A percentile compares a stretch with the other conserved stretches of the same genome.
These are phyloP conservation scores for Chelidonichthys spinosus DNA, from an alignment of 2,797 vertebrate species.

Conservation along the genomic window DNA sequence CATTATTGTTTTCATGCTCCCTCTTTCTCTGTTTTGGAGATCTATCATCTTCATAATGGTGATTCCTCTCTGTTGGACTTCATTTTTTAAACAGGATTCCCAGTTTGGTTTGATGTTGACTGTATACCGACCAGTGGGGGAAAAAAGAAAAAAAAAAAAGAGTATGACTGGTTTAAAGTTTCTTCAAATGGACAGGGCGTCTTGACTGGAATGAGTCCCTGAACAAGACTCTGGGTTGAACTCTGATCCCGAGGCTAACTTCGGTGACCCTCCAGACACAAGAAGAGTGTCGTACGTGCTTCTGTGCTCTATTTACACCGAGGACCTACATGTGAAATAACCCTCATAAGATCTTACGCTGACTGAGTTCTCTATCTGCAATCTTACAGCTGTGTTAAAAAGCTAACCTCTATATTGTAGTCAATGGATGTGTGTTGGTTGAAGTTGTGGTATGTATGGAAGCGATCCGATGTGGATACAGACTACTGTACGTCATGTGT, in stretches of 20 bases:
- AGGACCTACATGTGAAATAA: slow-evolving; percentile 68
- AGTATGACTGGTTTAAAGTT: slow-evolving; percentile 21
- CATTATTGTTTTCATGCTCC: slow-evolving; percentile 3
- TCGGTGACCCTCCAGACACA: slow-evolving; percentile 39
- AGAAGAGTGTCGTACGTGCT: slow-evolving; percentile 51
- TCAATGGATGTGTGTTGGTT: slow-evolving; percentile 92
- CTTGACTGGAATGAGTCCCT: not conserved
- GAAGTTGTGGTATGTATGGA: slow-evolving; percentile 82
- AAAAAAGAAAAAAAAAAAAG: not conserved
- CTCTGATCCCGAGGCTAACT: slow-evolving; percentile 36
- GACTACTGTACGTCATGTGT: slow-evolving; percentile 83
- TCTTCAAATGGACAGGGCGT: slow-evolving; percentile 8
- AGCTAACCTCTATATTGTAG: slow-evolving; percentile 87
- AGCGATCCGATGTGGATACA: slow-evolving; percentile 86
- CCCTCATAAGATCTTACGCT: slow-evolving; percentile 49
- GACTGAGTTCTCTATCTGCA: slow-evolving; percentile 61
- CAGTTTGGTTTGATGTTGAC: slow-evolving; percentile 28
- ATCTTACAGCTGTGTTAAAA: slow-evolving; percentile 78
- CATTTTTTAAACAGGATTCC: slow-evolving; percentile 5
- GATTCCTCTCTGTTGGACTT: slow-evolving; percentile 6
- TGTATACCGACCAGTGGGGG: slow-evolving; percentile 13
- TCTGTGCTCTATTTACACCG: slow-evolving; percentile 56
- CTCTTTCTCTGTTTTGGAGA: slow-evolving; percentile 1
- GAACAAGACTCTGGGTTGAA: slow-evolving; percentile 25
- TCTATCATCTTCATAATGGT: not conserved